These are phyloP conservation scores for Diaprepes abbreviatus DNA, from an alignment of 2,888 invertebrate species.

Conservation along the genomic window DNA sequence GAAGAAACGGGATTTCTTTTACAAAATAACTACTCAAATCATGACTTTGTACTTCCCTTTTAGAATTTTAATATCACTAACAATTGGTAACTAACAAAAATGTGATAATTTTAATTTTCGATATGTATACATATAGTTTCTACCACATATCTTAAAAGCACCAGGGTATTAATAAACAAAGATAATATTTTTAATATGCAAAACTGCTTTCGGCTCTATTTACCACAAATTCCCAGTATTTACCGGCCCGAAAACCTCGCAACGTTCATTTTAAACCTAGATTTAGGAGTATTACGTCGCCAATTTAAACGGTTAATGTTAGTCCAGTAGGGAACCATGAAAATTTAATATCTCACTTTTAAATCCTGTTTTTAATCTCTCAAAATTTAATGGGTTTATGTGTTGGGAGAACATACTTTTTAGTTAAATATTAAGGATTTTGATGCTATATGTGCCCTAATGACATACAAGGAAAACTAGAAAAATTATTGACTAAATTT, in stretches of 20 bases:
- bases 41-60: too few relatives aligned
- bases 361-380: neutral
- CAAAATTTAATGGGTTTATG: neutral
- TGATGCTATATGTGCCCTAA: too few relatives aligned
- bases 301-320: slow-evolving; percentile 36
- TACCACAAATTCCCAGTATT: slow-evolving; percentile 34
- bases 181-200: slow-evolving; percentile 25
- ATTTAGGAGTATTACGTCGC: slow-evolving; percentile 26
- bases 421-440: too few relatives aligned
- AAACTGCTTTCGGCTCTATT: slow-evolving; percentile 27
- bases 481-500: too few relatives aligned
- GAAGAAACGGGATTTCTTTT: too few relatives aligned
- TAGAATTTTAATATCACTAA: too few relatives aligned
- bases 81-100: too few relatives aligned
- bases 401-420: too few relatives aligned
- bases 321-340: neutral
- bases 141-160: neutral
- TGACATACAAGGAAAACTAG: too few relatives aligned
- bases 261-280: slow-evolving; percentile 16
- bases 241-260: slow-evolving; percentile 21
- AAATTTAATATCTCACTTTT: neutral
- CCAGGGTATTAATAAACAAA: neutral
- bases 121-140: slow-evolving; percentile 1
- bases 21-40: too few relatives aligned
- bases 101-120: too few relatives aligned